Base-by-base conservation (phyloP, 2,797 vertebrate species). In the Halcyon badia region DNA sequence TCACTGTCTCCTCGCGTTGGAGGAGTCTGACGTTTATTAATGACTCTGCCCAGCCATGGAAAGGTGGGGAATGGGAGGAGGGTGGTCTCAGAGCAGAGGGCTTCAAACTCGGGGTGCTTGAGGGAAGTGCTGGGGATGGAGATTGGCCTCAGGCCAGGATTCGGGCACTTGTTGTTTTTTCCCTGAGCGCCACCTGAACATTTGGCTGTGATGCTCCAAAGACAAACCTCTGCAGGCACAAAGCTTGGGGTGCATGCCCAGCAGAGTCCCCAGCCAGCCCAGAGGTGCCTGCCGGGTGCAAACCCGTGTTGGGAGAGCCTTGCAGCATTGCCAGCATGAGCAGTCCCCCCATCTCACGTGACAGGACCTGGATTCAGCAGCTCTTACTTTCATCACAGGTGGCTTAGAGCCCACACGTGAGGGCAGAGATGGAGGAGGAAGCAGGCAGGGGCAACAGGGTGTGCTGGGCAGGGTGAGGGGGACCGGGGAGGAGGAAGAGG, bases 1-100 rank as follows among this genome's bases (percentile, higher is more conserved):
- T 6, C 5, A 0, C 46, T 28, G 25, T 2, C 58, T 60, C 18
- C 78, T 58, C 10, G 0, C 1, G 0, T 2, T 41, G 20, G 4
- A 58, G 28, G 22, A 25, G 17, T 4, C 39, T 66, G 62, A 24
- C 10, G 6, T 21, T n/a, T 49, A 37, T 61, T 22, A 30, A 3
- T 17, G 87, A 4, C 54, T 58, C 25, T 0, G 0, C 11, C 35
- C 46, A 92, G 51, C 64, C 17, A 3, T 5, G 42, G 54, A 37
- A 18, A 35, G 48, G 18, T 14, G 10, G 28, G 25, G 25, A 73
- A 13, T 4, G 20, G 60, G 33, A 30, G 31, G 44, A 61, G 66
- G 22, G 20, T 33, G 28, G 42, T 12, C 26, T 30, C 2, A 2
- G 31, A 80, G 46, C 46, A 84, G 24, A 75, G 9, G 8, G 30